Percentiles rank a stretch among this genome's conserved stretches.
These are phyloP conservation scores for Aplocera efformata DNA, from an alignment of 2,888 invertebrate genomes.

Conservation along the genomic window DNA sequence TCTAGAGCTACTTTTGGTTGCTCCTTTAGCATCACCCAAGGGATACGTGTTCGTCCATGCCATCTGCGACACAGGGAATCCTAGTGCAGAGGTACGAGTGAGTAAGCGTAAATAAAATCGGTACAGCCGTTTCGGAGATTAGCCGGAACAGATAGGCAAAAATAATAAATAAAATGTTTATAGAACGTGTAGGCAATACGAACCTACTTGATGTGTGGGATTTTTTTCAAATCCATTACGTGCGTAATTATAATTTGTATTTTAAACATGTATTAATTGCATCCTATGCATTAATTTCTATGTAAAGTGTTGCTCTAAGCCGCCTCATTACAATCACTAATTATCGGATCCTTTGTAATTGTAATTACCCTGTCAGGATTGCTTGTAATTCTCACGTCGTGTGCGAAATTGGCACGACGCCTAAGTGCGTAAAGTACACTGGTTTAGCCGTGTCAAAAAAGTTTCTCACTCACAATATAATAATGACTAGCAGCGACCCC, in stretches of 20 bases:
- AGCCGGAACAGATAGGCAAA: no score
- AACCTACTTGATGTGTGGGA: no score
- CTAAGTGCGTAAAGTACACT: neutral
- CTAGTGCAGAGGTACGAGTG: no score
- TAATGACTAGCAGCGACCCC: no score
- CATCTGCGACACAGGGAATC: no score
- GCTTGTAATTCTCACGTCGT: constrained; percentile 4
- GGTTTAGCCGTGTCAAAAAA: neutral
- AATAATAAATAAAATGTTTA: no score
- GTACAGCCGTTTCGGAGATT: no score
- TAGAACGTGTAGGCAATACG: no score
- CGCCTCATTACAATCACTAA: constrained; percentile 5
- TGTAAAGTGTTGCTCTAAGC: neutral
- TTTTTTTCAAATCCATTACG: neutral
- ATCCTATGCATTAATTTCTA: neutral
- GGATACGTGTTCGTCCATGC: no score
- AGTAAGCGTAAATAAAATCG: no score
- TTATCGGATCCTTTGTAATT: constrained; percentile 8
- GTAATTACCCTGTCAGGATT: neutral
- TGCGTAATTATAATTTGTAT: neutral
- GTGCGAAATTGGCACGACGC: constrained; percentile 5
- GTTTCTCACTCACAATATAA: neutral
- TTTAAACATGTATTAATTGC: neutral
- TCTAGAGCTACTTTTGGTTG: no score
- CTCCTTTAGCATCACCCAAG: no score